Evolutionary conservation across 1,140 invertebrate genomes (phyloP).

Genomic region (Drosophila willistoni): DNA sequence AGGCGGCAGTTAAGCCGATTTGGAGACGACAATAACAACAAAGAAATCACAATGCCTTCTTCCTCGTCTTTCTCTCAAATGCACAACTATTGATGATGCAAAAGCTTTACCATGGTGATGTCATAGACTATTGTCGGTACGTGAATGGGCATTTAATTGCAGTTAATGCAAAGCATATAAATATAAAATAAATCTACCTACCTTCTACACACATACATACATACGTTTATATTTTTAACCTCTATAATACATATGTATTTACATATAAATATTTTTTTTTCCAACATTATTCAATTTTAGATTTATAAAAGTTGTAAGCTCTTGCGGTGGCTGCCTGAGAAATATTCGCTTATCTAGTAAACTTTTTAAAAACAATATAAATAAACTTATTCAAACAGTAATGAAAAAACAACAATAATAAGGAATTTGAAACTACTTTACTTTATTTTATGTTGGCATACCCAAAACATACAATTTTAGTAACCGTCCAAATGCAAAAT

Average conservation of each 20-base stretch:
- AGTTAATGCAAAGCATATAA: conserved; percentile 48
- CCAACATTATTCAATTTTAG: conserved; percentile 46
- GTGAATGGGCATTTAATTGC: conserved; percentile 74
- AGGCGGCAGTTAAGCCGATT: conserved; percentile 53
- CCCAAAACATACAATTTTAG: no score
- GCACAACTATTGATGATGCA: conserved; percentile 33
- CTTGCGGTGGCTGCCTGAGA: conserved; percentile 1
- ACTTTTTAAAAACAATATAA: not conserved
- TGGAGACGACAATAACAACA: conserved; percentile 42
- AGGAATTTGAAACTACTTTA: no score
- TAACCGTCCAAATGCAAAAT: no score
- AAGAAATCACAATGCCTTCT: conserved; percentile 10
- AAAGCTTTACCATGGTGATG: conserved; percentile 47
- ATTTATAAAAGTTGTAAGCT: conserved; percentile 15
- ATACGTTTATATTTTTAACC: no score
- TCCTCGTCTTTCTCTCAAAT: not conserved
- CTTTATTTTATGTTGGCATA: no score
- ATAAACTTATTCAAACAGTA: not conserved
- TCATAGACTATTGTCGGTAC: conserved; percentile 53
- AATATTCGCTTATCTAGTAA: not conserved
- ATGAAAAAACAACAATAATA: not conserved
- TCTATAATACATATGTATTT: no score
- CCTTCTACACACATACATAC: not conserved
- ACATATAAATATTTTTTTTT: not conserved
- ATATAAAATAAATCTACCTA: conserved; percentile 26